A percentile compares a stretch with the other conserved stretches of the same genome.
Conservation (phyloP, 2,113 vertebrate genomes). For the Limnothrissa miodon region DNA sequence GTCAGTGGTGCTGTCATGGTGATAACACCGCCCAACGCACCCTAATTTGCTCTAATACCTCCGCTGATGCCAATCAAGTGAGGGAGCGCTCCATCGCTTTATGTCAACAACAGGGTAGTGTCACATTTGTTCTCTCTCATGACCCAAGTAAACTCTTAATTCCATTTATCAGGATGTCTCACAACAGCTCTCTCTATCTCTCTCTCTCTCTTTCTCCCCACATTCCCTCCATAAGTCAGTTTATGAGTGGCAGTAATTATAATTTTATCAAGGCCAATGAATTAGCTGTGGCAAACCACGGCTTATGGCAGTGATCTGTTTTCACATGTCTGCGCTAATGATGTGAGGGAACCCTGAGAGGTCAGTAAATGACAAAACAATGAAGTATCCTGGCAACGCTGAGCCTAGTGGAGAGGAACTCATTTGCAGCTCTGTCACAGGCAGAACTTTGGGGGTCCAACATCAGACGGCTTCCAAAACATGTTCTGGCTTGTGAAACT, state of each 20-base stretch:
- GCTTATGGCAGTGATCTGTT: slow-evolving; percentile 30
- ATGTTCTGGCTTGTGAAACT: neutral
- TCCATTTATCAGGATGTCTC: slow-evolving; percentile 36
- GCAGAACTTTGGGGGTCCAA: slow-evolving; percentile 27
- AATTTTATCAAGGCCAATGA: slow-evolving; percentile 44
- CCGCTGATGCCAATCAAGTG: slow-evolving; percentile 38
- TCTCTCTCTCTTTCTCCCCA: neutral
- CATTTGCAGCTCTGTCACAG: slow-evolving; percentile 30
- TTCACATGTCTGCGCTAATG: slow-evolving; percentile 42
- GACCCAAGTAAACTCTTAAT: slow-evolving; percentile 35
- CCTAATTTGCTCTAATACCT: slow-evolving; percentile 20
- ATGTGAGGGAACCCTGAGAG: slow-evolving; percentile 28
- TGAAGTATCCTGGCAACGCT: slow-evolving; percentile 32
- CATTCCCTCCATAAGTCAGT: slow-evolving; percentile 4
- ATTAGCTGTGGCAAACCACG: slow-evolving; percentile 20
- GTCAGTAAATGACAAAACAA: slow-evolving; percentile 49
- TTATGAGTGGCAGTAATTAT: slow-evolving; percentile 30
- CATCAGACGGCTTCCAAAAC: slow-evolving; percentile 18
- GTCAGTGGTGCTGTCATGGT: slow-evolving; percentile 35
- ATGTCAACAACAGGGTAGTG: slow-evolving; percentile 25
- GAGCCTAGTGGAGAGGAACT: slow-evolving; percentile 10
- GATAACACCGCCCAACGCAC: slow-evolving; percentile 30
- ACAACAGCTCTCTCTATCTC: no score
- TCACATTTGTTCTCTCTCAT: slow-evolving; percentile 27
- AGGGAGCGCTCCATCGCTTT: slow-evolving; percentile 38